Conservation (phyloP, 2,888 invertebrate species). For the Abscondita cerata region DNA sequence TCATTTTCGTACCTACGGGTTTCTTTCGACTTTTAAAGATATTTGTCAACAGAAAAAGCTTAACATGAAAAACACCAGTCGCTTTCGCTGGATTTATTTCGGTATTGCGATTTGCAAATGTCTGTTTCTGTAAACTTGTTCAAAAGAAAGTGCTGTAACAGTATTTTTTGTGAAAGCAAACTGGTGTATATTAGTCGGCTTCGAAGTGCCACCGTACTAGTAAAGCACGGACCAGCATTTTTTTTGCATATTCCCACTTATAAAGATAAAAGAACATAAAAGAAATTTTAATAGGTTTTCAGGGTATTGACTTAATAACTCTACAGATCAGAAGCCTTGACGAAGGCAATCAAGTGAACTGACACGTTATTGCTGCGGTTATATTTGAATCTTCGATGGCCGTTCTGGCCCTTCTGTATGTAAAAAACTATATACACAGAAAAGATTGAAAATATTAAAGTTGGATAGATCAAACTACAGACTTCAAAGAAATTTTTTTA, state of each 20-base stretch:
- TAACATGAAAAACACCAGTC: constrained; percentile 9
- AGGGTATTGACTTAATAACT: constrained; percentile 25
- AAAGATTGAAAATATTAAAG: constrained; percentile 3
- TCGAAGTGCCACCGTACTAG: constrained; percentile 8
- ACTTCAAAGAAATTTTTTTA: not conserved
- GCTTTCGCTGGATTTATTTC: constrained; percentile 16
- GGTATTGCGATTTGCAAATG: constrained; percentile 6
- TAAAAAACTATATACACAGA: not conserved
- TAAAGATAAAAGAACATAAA: constrained; percentile 22
- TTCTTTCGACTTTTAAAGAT: constrained; percentile 16
- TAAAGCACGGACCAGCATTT: constrained; percentile 10
- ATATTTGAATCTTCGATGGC: constrained; percentile 15
- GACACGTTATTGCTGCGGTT: constrained; percentile 16
- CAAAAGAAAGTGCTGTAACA: constrained; percentile 12
- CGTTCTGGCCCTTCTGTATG: not conserved
- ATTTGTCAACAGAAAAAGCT: constrained; percentile 20
- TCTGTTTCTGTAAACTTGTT: not conserved
- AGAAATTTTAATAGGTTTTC: constrained; percentile 30
- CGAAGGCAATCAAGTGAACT: constrained; percentile 24
- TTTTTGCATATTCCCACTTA: constrained; percentile 13
- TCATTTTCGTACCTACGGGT: constrained; percentile 12
- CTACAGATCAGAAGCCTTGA: constrained; percentile 21
- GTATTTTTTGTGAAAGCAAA: constrained; percentile 1
- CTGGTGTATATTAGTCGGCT: constrained; percentile 8
- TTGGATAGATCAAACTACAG: not conserved